These are phyloP conservation scores for Cyanoramphus novaezelandiae DNA, from an alignment of 2,113 vertebrate genomes.

Conservation along the genomic window DNA sequence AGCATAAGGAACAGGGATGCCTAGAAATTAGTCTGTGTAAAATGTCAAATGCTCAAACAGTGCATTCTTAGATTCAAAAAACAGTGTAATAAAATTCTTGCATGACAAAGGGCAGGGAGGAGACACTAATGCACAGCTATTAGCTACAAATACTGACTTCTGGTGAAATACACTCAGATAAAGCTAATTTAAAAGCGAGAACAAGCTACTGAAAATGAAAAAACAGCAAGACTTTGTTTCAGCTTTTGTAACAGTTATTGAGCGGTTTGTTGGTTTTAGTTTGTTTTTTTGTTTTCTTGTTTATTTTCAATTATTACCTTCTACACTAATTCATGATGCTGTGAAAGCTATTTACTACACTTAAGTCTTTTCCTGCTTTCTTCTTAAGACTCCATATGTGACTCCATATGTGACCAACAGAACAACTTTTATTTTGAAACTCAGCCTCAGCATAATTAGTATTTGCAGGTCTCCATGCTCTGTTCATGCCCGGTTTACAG, in stretches of 20 bases:
- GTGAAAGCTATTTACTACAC: neutral
- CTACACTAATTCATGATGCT: neutral
- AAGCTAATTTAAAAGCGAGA: neutral
- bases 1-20: neutral
- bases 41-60: neutral
- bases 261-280: neutral
- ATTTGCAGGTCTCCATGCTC: neutral
- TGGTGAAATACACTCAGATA: neutral
- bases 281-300: neutral
- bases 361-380: neutral
- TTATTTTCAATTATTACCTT: neutral
- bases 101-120: neutral
- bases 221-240: neutral
- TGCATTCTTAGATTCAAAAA: neutral
- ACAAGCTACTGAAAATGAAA: neutral
- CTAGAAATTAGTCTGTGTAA: neutral
- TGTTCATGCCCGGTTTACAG: neutral
- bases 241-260: neutral
- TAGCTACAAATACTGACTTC: neutral
- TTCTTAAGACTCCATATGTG: neutral
- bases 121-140: neutral
- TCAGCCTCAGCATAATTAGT: neutral
- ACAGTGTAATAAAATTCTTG: neutral
- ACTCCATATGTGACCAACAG: neutral
- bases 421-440: neutral